phyloP scores from a whole-genome alignment of 2,888 invertebrate genomes.

The Dilophus febrilis region DNA sequence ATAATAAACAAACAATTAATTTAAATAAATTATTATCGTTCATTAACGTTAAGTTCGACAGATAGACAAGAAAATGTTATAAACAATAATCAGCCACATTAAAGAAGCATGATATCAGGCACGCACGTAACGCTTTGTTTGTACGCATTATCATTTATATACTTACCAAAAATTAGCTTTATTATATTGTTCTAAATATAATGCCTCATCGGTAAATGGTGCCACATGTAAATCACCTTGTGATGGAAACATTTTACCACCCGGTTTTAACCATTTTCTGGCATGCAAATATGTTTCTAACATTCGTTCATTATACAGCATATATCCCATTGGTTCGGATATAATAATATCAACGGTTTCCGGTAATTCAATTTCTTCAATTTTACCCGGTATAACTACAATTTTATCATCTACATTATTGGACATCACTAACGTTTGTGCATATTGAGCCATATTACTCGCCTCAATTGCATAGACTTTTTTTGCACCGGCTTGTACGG shows the following conservation, averaged over 20 bases:
- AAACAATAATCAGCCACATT: too few species aligned
- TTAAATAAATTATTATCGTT: too few species aligned
- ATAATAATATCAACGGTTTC: slow-evolving; percentile 94
- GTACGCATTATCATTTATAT: too few species aligned
- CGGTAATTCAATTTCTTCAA: slow-evolving; percentile 92
- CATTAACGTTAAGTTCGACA: too few species aligned
- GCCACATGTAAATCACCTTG: slow-evolving; percentile 93
- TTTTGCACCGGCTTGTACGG: slow-evolving; percentile 90
- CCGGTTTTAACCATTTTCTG: slow-evolving; percentile 88
- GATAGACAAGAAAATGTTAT: too few species aligned
- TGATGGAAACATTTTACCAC: slow-evolving; percentile 94
- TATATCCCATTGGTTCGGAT: slow-evolving; percentile 99
- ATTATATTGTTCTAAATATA: slow-evolving; percentile 95
- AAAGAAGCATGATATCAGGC: too few species aligned
- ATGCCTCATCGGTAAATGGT: slow-evolving; percentile 92
- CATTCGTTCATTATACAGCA: slow-evolving; percentile 99
- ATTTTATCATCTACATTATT: slow-evolving; percentile 81
- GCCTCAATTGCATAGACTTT: slow-evolving; percentile 99
- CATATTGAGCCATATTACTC: slow-evolving; percentile 95
- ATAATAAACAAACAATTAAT: too few species aligned
- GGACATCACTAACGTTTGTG: slow-evolving; percentile 73
- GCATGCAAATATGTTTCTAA: slow-evolving; percentile 96
- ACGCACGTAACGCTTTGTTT: too few species aligned
- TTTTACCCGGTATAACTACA: slow-evolving; percentile 89
- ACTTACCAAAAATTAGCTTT: slow-evolving; percentile 90